A percentile compares a stretch with the other conserved stretches of the same genome.
Evolutionary conservation across 2,113 vertebrate species (phyloP).

Genomic region (Candoia aspera): DNA sequence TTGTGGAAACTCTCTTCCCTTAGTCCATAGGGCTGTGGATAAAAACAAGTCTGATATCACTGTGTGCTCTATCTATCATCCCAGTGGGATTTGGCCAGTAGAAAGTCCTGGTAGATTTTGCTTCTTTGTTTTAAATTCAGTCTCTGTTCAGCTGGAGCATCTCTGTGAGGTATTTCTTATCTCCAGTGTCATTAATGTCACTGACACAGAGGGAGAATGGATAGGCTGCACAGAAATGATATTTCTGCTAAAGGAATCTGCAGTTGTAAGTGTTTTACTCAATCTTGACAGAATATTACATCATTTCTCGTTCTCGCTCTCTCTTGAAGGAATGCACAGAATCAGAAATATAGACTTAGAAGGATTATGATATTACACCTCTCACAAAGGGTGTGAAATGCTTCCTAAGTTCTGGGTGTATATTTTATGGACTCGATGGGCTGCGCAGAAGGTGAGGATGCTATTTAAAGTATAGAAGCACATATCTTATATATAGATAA

Average conservation of each 20-base stretch:
- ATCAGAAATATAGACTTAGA: background rate
- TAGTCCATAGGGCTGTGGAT: background rate
- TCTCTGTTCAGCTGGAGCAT: background rate
- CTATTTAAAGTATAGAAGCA: background rate
- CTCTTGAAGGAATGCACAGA: background rate
- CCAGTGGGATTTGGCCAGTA: background rate
- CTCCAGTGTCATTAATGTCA: constrained; percentile 4
- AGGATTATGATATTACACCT: background rate
- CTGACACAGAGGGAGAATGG: background rate
- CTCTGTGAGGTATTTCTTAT: background rate
- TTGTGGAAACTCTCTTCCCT: background rate
- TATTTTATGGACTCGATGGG: background rate
- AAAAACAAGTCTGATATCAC: background rate
- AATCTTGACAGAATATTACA: background rate
- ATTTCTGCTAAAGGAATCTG: background rate
- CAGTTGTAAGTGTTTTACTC: background rate
- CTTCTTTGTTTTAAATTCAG: background rate
- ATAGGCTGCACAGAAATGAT: background rate
- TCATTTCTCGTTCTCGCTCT: background rate
- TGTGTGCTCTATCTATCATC: background rate
- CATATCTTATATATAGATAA: background rate
- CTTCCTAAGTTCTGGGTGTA: background rate
- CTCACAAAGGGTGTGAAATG: background rate
- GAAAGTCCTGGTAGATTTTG: background rate
- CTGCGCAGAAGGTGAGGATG: background rate